Base-by-base conservation (phyloP, 2,113 vertebrate species). In the Gymnogyps californianus region DNA sequence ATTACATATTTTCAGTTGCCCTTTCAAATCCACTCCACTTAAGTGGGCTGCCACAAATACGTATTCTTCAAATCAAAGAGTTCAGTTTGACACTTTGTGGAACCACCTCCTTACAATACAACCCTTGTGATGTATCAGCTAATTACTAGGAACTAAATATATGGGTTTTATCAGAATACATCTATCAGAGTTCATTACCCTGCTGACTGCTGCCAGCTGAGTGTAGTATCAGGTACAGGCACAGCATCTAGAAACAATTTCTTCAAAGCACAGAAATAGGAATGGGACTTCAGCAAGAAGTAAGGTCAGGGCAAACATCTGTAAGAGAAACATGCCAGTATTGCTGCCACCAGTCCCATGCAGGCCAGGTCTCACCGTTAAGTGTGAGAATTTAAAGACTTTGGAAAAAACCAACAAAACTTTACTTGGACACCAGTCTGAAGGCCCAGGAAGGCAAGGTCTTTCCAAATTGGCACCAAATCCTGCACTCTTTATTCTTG, bases 381-480 rank as follows among this genome's bases (percentile, higher is more conserved):
- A 49, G 28, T 9, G 32, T 59, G 28, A 65, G 36, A 84, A 51
- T 46, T 59, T 42, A 66, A 74, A 66, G 36, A 62, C 17, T 79
- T 42, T 5, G 19, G 6, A 62, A 22, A 52, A 34, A 21, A 78
- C 13, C 13, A 67, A 44, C 12, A n/a, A 32, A 76, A 29, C 13
- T 71, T 87, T 10, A 69, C 21, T 47, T 77, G 44, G 40, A 91
- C 1, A 7, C 34, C 49, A 62, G 46, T 42, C 40, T 49, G 40
- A 87, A 31, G 22, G 66, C 31, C 34, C 36, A 13, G 40, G 65
- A 79, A 76, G 13, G 24, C 16, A 49, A 91, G 20, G 42, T 62
- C 81, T 83, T 89, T 95, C 77, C 66, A 76, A 85, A 84, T 0
- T 93, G 89, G 89, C 89, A 97, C 28, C 36, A 93, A 97, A 87